phyloP scores from a whole-genome alignment of 1,140 invertebrate species.

The Psilanteris sp. region DNA sequence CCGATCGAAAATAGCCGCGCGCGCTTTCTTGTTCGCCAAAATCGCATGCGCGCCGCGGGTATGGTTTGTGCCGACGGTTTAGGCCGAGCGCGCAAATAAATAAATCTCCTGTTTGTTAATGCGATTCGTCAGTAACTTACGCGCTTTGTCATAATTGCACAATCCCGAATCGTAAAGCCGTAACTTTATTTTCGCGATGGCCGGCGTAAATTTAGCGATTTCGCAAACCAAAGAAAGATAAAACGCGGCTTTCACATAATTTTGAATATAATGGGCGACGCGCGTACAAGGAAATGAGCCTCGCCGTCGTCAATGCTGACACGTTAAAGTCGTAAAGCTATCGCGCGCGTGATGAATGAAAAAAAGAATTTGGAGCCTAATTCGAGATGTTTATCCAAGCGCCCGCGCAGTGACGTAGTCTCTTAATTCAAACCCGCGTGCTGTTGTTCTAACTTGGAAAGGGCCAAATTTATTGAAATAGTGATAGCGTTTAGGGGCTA shows the following conservation, averaged over 20 bases:
- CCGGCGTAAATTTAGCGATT: conserved; percentile 11
- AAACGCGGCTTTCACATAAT: conserved; percentile 38
- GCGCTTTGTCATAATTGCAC: too few species aligned
- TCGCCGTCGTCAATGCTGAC: conserved; percentile 61
- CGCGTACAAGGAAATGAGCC: conserved; percentile 52
- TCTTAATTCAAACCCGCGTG: conserved; percentile 69
- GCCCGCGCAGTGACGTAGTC: conserved; percentile 64
- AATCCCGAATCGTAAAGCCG: too few species aligned
- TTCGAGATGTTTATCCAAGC: conserved; percentile 70
- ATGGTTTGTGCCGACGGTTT: too few species aligned
- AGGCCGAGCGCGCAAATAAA: too few species aligned
- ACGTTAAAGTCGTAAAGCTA: conserved; percentile 65
- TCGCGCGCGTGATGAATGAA: conserved; percentile 65
- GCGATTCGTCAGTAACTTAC: too few species aligned
- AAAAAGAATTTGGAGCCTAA: conserved; percentile 67
- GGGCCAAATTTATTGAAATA: conserved; percentile 68
- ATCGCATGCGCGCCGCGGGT: too few species aligned
- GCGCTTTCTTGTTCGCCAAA: too few species aligned
- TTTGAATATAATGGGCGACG: conserved; percentile 47
- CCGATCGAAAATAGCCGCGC: too few species aligned
- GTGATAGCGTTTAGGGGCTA: conserved; percentile 60
- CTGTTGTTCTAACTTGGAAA: conserved; percentile 68
- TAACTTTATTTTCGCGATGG: background rate
- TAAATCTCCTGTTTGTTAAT: too few species aligned
- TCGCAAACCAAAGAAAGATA: conserved; percentile 21